Evolutionary conservation across 2,888 invertebrate species (phyloP).

Genomic region (Conops quadrifasciatus): DNA sequence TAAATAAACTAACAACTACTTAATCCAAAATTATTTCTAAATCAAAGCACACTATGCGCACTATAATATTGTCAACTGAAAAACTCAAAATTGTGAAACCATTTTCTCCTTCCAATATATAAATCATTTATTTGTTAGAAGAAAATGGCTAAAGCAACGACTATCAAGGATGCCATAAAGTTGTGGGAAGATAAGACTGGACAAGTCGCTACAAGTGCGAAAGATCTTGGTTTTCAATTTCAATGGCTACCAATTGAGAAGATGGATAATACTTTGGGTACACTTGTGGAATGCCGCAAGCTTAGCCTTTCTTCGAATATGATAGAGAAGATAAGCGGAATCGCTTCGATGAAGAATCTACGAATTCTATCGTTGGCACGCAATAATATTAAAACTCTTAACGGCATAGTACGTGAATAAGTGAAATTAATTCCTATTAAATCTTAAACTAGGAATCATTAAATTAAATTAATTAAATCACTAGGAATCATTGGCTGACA

Average conservation of each 20-base stretch:
- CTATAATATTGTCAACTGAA: too few relatives aligned
- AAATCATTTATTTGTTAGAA: background rate
- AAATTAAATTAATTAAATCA: background rate
- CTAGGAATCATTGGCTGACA: slow-evolving; percentile 84
- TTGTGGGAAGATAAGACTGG: slow-evolving; percentile 84
- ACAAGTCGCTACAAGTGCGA: slow-evolving; percentile 73
- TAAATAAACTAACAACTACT: too few relatives aligned
- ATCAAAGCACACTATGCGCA: too few relatives aligned
- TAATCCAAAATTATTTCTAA: too few relatives aligned
- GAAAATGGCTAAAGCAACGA: slow-evolving; percentile 74
- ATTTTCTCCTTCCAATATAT: too few relatives aligned
- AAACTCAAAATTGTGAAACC: too few relatives aligned
- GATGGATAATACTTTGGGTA: slow-evolving; percentile 86
- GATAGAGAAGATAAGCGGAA: slow-evolving; percentile 90
- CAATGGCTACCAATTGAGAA: slow-evolving; percentile 95
- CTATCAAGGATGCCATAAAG: slow-evolving; percentile 87
- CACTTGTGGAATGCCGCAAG: slow-evolving; percentile 80
- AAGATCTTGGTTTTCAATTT: slow-evolving; percentile 83
- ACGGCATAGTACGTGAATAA: slow-evolving; percentile 74
- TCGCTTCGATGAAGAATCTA: slow-evolving; percentile 83
- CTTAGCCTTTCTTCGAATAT: slow-evolving; percentile 91
- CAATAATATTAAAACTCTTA: slow-evolving; percentile 89
- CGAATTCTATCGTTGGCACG: slow-evolving; percentile 85
- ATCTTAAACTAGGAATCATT: background rate
- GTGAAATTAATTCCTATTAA: background rate